Evolutionary conservation across 1,140 invertebrate genomes (phyloP).

Genomic region (Gryon sp.): DNA sequence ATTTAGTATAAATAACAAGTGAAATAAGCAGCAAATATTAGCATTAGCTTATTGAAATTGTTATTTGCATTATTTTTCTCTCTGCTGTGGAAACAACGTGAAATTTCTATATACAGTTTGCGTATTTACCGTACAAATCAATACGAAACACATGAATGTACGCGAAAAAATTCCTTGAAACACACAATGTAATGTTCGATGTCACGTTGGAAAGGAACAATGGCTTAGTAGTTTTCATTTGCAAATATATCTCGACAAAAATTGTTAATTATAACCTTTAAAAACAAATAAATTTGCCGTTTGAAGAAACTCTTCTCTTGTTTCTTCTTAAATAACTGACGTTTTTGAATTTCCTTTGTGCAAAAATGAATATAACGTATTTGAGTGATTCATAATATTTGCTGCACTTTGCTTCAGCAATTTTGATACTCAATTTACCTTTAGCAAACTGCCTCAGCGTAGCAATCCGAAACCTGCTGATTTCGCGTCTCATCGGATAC

Average conservation of each 20-base stretch:
- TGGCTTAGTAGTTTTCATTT: conserved; percentile 24
- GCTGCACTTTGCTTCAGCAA: background rate
- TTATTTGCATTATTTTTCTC: no score
- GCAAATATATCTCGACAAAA: background rate
- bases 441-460: conserved; percentile 1
- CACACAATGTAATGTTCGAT: conserved; percentile 2
- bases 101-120: conserved; percentile 10
- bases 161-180: conserved; percentile 26
- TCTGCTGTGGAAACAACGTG: background rate
- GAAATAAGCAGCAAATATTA: no score
- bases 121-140: conserved; percentile 47
- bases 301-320: no score
- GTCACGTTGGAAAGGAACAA: conserved; percentile 4
- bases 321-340: no score
- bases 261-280: conserved; percentile 10
- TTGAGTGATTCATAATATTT: conserved; percentile 5
- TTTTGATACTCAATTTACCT: conserved; percentile 27
- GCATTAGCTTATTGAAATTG: no score
- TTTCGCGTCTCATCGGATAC: conserved; percentile 47
- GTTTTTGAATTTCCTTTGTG: background rate
- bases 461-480: conserved; percentile 56
- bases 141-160: conserved; percentile 45
- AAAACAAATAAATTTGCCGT: no score
- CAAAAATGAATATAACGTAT: background rate
- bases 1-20: no score